Base-by-base conservation (phyloP, 2,888 invertebrate genomes). In the Hirtodrosophila alboralis region DNA sequence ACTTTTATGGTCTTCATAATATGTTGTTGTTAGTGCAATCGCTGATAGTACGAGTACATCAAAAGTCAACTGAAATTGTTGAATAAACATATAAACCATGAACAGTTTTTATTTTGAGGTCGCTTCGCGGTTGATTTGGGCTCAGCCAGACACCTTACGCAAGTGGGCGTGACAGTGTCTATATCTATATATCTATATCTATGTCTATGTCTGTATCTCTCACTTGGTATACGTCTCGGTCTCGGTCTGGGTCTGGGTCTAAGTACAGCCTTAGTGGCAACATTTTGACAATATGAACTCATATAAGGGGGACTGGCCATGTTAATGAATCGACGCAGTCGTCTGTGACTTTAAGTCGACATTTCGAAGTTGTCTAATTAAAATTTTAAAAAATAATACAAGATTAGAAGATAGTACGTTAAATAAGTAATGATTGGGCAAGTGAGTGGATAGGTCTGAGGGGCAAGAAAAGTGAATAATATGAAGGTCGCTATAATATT, bases 291-390 rank as follows among this genome's bases (percentile, higher is more conserved):
- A 63, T 52, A 43, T 54, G 26, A 36, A 51, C 33, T 52, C 52
- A 49, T 49, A 51, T 63, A 69, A 43, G 68, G 33, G 58, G 54
- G 56, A 53, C 63, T 60, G 44, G 59, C 51, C 63, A 76, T 65
- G 74, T 57, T 58, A 77, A 80, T 81, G 66, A 84, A 69, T 47
- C 75, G 65, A 61, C 40, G 61, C 79, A 81, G 58, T 81, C 66
- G 61, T 64, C 71, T 84, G 79, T 72, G 76, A 83, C 80, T 63
- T 58, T 54, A 56, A 60, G 31, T 56, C 43, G 34, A 58, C 45
- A 45, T 64, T 71, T 83, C 58, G 43, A 44, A 57, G 60, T 38
- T 52, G 56, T 45, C 28, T 61, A 81, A 75, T 83, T 85, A 78
- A 78, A 75, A 66, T 61, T 37, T 71, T 49, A 60, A 64, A 63